Percentiles rank a stretch among this genome's conserved stretches.
These are phyloP conservation scores for Calliphora vomitoria DNA, from an alignment of 2,888 invertebrate species.

Conservation along the genomic window DNA sequence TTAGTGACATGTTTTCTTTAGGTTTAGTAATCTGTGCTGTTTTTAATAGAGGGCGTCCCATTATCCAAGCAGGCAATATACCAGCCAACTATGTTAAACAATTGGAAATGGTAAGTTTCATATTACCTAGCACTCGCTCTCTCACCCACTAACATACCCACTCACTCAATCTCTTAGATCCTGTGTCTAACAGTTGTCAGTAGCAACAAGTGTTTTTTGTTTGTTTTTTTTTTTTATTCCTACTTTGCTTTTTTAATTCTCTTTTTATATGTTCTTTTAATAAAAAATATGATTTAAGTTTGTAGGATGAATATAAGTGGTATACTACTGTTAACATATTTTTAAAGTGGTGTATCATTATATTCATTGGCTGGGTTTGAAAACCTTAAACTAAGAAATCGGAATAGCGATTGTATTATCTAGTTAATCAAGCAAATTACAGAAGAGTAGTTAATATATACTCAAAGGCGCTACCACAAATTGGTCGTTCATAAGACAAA, in stretches of 20 bases:
- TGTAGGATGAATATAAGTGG: not conserved
- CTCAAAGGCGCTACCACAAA: no score
- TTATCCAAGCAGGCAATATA: conserved; percentile 96
- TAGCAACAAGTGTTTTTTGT: conserved; percentile 57
- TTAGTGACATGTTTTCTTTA: conserved; percentile 98
- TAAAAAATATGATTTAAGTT: conserved; percentile 17
- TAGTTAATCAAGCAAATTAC: no score
- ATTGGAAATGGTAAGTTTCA: conserved; percentile 92
- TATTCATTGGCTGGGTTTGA: no score
- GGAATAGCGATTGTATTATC: no score
- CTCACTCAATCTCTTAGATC: not conserved
- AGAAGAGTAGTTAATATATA: no score
- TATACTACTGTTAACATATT: no score
- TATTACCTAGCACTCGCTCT: not conserved
- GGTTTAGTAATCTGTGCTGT: conserved; percentile 97
- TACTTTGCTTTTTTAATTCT: not conserved
- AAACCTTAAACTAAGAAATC: no score
- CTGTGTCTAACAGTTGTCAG: conserved; percentile 20
- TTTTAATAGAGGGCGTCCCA: conserved; percentile 94
- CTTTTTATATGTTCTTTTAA: not conserved
- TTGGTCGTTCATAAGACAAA: no score
- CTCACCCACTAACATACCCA: not conserved
- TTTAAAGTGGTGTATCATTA: no score
- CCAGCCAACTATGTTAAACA: conserved; percentile 95
- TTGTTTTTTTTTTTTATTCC: not conserved